Evolutionary conservation across 2,888 invertebrate species (phyloP).

Genomic region (Athalia cordata): DNA sequence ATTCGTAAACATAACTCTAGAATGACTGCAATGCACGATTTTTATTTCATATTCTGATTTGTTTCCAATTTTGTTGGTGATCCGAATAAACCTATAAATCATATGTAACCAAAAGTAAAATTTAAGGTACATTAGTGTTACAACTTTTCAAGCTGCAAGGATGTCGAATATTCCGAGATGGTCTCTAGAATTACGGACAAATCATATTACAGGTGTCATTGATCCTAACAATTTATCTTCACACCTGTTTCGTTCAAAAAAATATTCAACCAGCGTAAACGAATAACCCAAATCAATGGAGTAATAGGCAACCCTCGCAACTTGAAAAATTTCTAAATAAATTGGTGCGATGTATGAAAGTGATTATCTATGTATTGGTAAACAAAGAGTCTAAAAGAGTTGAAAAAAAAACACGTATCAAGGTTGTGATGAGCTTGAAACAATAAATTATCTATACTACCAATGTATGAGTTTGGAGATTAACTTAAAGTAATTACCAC

Average conservation of each 20-base stretch:
- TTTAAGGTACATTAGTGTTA: constrained; percentile 24
- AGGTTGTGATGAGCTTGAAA: constrained; percentile 16
- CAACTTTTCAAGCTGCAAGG: constrained; percentile 17
- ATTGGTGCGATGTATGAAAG: constrained; percentile 11
- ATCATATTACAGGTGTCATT: background rate
- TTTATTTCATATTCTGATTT: constrained; percentile 9
- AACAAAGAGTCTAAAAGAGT: background rate
- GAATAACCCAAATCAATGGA: background rate
- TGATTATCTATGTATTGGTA: constrained; percentile 26
- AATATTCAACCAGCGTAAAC: background rate
- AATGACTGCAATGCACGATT: constrained; percentile 20
- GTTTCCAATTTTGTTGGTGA: constrained; percentile 26
- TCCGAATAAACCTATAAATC: constrained; percentile 28
- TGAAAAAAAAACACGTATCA: constrained; percentile 14
- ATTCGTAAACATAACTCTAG: constrained; percentile 19
- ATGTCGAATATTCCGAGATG: constrained; percentile 11
- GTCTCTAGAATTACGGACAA: constrained; percentile 20
- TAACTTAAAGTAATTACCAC: constrained; percentile 19
- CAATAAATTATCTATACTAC: constrained; percentile 17
- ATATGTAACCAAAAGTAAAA: constrained; percentile 22
- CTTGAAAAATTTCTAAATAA: constrained; percentile 22
- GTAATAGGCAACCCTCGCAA: constrained; percentile 26
- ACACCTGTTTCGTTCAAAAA: constrained; percentile 15
- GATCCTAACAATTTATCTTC: constrained; percentile 26
- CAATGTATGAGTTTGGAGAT: constrained; percentile 21